Evolutionary conservation across 2,888 invertebrate species (phyloP).

Genomic region (Automeris io): DNA sequence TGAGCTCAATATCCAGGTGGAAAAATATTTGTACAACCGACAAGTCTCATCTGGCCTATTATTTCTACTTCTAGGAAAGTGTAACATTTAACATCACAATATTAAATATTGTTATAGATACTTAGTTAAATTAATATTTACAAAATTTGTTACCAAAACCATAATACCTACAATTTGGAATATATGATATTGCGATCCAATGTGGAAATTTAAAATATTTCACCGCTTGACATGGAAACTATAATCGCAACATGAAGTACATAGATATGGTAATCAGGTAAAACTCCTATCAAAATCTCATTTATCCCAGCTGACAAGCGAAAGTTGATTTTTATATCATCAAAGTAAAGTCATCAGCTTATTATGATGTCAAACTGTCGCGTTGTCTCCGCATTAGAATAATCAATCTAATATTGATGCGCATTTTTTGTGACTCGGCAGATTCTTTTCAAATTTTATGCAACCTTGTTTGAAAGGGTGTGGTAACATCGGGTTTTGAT

Average conservation of each 20-base stretch:
- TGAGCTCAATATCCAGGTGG: too few species aligned
- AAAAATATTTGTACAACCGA: too few species aligned
- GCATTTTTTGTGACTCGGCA: conserved; percentile 44
- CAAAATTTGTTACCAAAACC: too few species aligned
- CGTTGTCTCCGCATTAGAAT: conserved; percentile 47
- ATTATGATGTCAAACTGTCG: conserved; percentile 19
- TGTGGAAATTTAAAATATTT: background rate
- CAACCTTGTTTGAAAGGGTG: conserved; percentile 25
- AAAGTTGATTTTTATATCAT: conserved; percentile 31
- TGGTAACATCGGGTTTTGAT: conserved; percentile 28
- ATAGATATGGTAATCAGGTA: conserved; percentile 19
- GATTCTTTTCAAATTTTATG: conserved; percentile 49
- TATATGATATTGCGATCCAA: too few species aligned
- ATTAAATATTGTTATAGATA: too few species aligned
- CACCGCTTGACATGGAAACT: background rate
- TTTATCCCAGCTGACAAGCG: conserved; percentile 26
- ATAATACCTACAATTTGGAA: too few species aligned
- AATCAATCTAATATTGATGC: conserved; percentile 67
- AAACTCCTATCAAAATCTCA: conserved; percentile 34
- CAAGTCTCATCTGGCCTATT: too few species aligned
- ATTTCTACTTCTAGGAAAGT: too few species aligned
- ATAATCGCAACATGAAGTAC: background rate
- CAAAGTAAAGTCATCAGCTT: too few species aligned
- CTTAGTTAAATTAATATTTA: too few species aligned
- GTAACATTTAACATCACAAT: too few species aligned